Base-by-base conservation (phyloP, 2,113 vertebrate species). In the Pelecanoides urinatrix region DNA sequence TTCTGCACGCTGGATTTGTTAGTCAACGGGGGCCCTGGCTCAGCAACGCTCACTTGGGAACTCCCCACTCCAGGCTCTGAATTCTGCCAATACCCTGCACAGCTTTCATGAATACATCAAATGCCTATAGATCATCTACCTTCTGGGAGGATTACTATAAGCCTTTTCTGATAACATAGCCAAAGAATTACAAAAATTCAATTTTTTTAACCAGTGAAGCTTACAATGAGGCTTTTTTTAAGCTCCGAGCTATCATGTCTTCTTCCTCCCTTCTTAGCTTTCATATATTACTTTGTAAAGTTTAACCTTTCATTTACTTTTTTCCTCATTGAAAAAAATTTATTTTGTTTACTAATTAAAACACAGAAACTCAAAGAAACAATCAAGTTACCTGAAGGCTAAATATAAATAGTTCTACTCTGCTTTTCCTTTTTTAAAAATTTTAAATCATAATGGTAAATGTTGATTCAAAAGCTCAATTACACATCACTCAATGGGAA, bases 81-180 rank as follows among this genome's bases (percentile, higher is more conserved):
- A 96, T 96, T 86, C 71, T 91, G 36, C 91, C 91, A 92, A 68
- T 71, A 30, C 50, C 30, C 76, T 16, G n/a, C 21, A 94, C 70
- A 72, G 45, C 42, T 70, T 96, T 62, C n/a, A 90, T 61, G 90
- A 98, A 96, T 97, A 92, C 42, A 95, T 88, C 94, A 97, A 94
- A 95, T 86, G 89, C 30, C 74, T 97, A 93, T 75, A 96, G 79
- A 95, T 83, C 62, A 96, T 92, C 50, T 56, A 71, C 63, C 61
- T 95, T 97, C 95, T 73, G 58, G 95, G 88, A 93, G 90, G 86
- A 95, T 95, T 97, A 89, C 50, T 56, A 4, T 80, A 96, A 97
- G 36, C 85, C 85, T 83, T 47, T 42, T 80, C 91, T 91, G 83
- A 89, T 93, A 93, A 91, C 13, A n/a, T 13, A 96, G 55, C 40